Base-by-base conservation (phyloP, 1,140 invertebrate genomes). In the Drosophila kurseongensis region DNA sequence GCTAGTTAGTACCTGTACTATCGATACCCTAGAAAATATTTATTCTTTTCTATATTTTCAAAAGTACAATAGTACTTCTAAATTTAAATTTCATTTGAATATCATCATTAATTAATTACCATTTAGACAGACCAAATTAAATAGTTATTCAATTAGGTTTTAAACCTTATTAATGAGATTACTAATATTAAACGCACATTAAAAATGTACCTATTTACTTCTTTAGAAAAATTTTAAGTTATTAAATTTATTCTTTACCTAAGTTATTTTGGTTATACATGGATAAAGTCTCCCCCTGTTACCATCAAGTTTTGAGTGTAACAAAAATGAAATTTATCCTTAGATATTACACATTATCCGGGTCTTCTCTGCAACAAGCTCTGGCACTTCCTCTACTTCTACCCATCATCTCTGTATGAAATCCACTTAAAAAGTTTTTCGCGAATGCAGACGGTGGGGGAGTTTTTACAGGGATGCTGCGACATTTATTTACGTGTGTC, bases 371-470 rank as follows among this genome's bases (percentile, higher is more conserved):
- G 56, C 51, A 41, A 13, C 60, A 16, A 51, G 18, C 59, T 27
- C 60, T 8, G 9, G 9, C 44, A 7, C n/a, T 29, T 35, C 23
- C 60, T 38, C 23, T 45, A 42, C 41, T 56, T 36, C 36, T 47
- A 41, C 44, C 44, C 54, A 14, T 45, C 44, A 47, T 48, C 57
- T 61, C 67, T 67, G 82, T 74, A 80, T 83, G 76, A 71, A 89
- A 88, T 88, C 83, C 83, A 88, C 83, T 88, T 88, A 88, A 88
- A 86, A 88, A 89, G 68, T 83, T 88, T 83, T 45, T 42, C 72
- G 66, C 84, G 67, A 75, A 63, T 47, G 59, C 44, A 67, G 18
- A 42, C 38, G 12, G 60, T 8, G 61, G 65, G 71, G 48, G 59
- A 63, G 78, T 85, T 78, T 75, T 72, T 52, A 57, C 75, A 66